Base-by-base conservation (phyloP, 2,888 invertebrate genomes). In the Agrypnus murinus region DNA sequence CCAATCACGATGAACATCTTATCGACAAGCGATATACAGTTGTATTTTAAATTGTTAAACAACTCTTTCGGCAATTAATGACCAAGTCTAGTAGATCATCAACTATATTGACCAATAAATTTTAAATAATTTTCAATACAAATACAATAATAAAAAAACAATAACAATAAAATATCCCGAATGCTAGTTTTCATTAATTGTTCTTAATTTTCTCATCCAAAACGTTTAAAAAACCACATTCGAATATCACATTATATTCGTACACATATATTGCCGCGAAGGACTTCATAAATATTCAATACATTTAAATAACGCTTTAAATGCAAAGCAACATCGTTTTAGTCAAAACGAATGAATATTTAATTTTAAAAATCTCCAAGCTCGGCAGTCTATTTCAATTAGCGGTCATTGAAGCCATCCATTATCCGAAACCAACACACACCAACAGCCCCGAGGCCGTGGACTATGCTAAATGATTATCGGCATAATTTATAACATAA, bases 401-500 rank as follows among this genome's bases (percentile, higher is more conserved):
- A 85, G 82, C 80, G 75, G 77, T 82, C 79, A 77, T 79, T 78
- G 77, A 77, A 76, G 78, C 77, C 77, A 79, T 79, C 77, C 73
- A 79, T 79, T 78, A 78, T 74, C 70, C 65, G 72, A 73, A 77
- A 77, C 75, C 75, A 78, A 76, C 77, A 77, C 77, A 76, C 78
- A n/a, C n/a, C n/a, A n/a, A n/a, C n/a, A 25, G 25, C 25, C 79
- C 76, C 73, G 74, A 66, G 78, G 76, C 76, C 78, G 75, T 73
- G 65, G 67, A 55, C 78, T 78, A 77, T 77, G 78, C 81, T 79
- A 79, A 81, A 80, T 82, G 83, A 83, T 83, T 83, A 84, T 84
- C 82, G 79, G 79, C 82, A 83, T 85, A 83, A 86, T 86, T 86
- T 85, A 86, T 85, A 84, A 86, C 85, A 85, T 86, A 86, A 86